Base-by-base conservation (phyloP, 2,888 invertebrate genomes). In the Eupithecia insigniata region DNA sequence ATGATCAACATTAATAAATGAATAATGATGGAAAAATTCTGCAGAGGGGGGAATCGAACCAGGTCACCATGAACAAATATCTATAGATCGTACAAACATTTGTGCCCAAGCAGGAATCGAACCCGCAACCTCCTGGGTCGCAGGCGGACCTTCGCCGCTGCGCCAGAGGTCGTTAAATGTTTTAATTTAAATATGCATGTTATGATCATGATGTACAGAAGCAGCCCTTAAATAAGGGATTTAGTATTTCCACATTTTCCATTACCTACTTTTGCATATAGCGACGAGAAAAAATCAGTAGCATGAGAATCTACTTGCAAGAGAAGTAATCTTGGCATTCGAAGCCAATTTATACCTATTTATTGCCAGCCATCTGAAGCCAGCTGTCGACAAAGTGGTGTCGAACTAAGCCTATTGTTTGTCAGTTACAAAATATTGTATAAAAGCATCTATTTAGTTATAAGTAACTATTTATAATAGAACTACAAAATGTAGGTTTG, bases 361-460 rank as follows among this genome's bases (percentile, higher is more conserved):
- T 68, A 32, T 67, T 68, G 69, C 71, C 74, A 71, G 66, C 66
- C 68, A 34, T 64, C 71, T 69, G 66, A 66, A 71, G 55, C 71
- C 71, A 74, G 68, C 60, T 62, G n/a, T n/a, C 32, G 58, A 58
- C 58, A 62, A 16, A 61, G 61, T 67, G n/a, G 18, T 34, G 8
- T 55, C 34, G 30, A 61, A 66, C 39, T 68, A 70, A 61, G 58
- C 28, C 58, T 58, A 58, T 58, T 61, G 62, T 22, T 62, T 22
- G 32, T 62, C 32, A 62, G 36, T 32, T 62, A 62, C 34, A 62
- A 34, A 18, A 22, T 32, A 34, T 36, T 12, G n/a, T 22, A 62
- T n/a, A 62, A 62, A 62, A 28, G 16, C 28, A 28, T 58, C 14
- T 58, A 58, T 28, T 28, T 7, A 58, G n/a, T 51, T 51, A 51